These are phyloP conservation scores for Mobula hypostoma DNA, from an alignment of 2,113 vertebrate genomes.

Conservation along the genomic window DNA sequence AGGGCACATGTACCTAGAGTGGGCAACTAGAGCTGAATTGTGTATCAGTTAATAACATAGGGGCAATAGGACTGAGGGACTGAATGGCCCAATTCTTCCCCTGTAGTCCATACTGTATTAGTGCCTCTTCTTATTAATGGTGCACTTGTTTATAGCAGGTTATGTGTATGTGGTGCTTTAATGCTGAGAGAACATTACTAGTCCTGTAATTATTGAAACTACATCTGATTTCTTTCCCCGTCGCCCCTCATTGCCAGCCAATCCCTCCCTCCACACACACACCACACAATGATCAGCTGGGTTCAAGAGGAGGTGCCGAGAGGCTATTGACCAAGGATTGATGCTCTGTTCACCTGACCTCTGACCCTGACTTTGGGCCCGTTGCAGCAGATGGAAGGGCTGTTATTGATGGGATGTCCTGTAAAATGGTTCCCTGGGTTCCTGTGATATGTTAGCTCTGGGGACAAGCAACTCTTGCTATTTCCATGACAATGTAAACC, in stretches of 20 bases:
- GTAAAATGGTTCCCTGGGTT: background rate
- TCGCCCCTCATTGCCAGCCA: too few relatives aligned
- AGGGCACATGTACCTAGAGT: background rate
- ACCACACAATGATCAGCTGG: background rate
- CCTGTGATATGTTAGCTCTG: background rate
- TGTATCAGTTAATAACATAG: background rate
- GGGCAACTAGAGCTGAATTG: background rate
- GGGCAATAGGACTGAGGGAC: background rate
- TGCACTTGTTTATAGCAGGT: background rate
- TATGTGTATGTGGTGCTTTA: background rate
- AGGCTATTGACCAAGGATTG: conserved; percentile 11
- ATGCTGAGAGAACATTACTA: background rate
- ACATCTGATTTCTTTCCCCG: background rate
- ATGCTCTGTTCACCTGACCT: conserved; percentile 2
- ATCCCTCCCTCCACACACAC: background rate
- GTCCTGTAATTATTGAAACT: background rate
- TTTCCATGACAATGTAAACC: background rate
- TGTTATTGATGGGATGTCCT: conserved; percentile 16
- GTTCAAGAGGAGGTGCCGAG: background rate
- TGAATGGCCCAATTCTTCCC: background rate
- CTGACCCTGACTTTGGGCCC: background rate
- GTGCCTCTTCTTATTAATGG: background rate
- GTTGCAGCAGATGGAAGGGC: conserved; percentile 10
- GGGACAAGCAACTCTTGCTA: background rate
- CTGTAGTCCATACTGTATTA: background rate